Conservation (phyloP, 2,113 vertebrate genomes). For the Nycticebus coucang region DNA sequence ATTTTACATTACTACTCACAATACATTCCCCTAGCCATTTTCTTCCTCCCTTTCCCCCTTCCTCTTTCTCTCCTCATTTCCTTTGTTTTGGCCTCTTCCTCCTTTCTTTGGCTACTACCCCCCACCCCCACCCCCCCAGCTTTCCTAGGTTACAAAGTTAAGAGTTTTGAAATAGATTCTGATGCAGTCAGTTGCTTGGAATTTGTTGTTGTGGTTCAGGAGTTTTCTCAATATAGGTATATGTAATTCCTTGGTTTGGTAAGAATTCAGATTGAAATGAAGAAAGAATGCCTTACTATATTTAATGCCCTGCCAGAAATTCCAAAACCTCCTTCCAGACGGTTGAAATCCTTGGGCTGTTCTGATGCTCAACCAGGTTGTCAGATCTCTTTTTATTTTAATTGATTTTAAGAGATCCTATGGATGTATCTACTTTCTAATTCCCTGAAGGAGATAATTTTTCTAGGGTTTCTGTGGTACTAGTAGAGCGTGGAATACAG, state of each 20-base stretch:
- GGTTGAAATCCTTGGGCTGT: background rate
- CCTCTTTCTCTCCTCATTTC: background rate
- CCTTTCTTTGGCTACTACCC: rapidly evolving
- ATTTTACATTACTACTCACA: background rate
- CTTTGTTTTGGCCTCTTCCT: background rate
- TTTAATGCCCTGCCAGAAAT: background rate
- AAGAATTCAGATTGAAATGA: constrained; percentile 20
- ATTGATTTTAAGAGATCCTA: background rate
- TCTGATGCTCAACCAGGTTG: background rate
- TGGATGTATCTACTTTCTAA: background rate
- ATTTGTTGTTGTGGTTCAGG: background rate
- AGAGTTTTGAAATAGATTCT: constrained; percentile 24
- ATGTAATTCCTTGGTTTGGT: background rate
- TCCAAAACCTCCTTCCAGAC: background rate
- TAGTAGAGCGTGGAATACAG: background rate
- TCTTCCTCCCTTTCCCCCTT: background rate
- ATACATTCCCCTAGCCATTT: background rate
- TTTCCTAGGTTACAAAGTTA: background rate
- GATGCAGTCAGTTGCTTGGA: background rate
- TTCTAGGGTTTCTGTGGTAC: background rate
- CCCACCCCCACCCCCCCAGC: rapidly evolving
- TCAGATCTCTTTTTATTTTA: background rate
- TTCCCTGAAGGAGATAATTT: background rate
- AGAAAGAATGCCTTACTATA: background rate
- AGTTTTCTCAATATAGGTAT: background rate